Evolutionary conservation across 2,888 invertebrate genomes (phyloP), one percentile per base, ranked within the genome.

Genomic region (Campaea margaritaria): DNA sequence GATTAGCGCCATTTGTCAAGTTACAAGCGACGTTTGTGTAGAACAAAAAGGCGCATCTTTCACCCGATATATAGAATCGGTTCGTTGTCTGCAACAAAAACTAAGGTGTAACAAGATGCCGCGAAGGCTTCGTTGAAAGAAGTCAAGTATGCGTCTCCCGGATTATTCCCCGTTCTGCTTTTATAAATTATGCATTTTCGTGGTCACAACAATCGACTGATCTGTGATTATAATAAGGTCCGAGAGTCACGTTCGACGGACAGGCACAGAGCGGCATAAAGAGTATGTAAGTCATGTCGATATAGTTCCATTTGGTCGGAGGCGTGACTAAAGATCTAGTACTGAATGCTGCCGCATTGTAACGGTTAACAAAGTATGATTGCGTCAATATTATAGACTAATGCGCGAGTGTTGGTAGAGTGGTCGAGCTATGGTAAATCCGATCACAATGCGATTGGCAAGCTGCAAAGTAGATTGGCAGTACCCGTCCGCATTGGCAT

Each of bases 191-290:
- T 88, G 86, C 87, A 90, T 91, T 84, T 69, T 87, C 83, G 86
- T 83, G 83, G 79, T 75, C 82, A 79, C 85, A 89, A 91, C 90
- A 89, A 91, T 89, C 87, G 86, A 68, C 87, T 86, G 79, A 91
- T 91, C 85, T 91, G 90, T 89, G 86, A 91, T 91, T 91, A 85
- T 90, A 91, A 91, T 91, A 87, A 86, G 88, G 79, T 72, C 74
- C 76, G 76, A 81, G 82, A 85, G 83, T 85, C 85, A 86, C 83
- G 85, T 83, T 82, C 82, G 80, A 81, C 73, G 80, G 84, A 82
- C 83, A 79, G 71, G 45, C 53, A 49, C 36, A 58, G 55, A 70
- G 63, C 67, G 73, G 75, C 72, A 72, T 73, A 78, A 71, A 68
- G 72, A 70, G 70, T 72, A 72, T 73, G 68, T 72, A 72, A 76